Conservation (phyloP, 2,113 vertebrate genomes). For the Cynopterus brachyotis region DNA sequence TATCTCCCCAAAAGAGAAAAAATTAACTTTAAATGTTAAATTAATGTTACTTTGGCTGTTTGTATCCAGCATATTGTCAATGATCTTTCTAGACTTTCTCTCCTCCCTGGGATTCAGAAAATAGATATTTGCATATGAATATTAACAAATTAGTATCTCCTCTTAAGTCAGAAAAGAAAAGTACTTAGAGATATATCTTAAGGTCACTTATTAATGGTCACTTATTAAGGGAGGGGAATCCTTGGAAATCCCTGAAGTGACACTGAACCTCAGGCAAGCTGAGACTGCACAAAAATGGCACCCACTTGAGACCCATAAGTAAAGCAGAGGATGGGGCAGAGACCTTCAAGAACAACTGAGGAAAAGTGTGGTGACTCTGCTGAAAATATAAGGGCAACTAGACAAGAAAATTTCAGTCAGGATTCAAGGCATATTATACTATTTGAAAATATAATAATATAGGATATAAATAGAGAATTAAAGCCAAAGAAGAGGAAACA, state of each 20-base stretch:
- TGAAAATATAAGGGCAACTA: background rate
- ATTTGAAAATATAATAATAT: constrained; percentile 17
- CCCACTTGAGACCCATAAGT: background rate
- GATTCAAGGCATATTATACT: background rate
- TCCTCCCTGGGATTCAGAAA: background rate
- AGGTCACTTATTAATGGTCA: background rate
- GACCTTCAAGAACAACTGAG: background rate
- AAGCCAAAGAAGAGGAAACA: background rate
- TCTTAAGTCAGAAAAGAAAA: constrained; percentile 30
- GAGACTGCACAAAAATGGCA: background rate
- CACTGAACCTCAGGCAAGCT: background rate
- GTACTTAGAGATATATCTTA: background rate
- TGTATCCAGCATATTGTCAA: constrained; percentile 18
- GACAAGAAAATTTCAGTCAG: background rate
- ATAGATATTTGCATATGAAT: constrained; percentile 4
- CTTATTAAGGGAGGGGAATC: background rate
- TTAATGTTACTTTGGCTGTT: background rate
- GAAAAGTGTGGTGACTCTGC: background rate
- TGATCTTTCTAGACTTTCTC: constrained; percentile 44
- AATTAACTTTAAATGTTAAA: constrained; percentile 19
- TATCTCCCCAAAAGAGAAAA: constrained; percentile 21
- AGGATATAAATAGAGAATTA: background rate
- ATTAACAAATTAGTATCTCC: background rate
- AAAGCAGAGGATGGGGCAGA: constrained; percentile 11
- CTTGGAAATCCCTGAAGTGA: constrained; percentile 11